phyloP scores from a whole-genome alignment of 1,140 invertebrate species.

The Calycopis cecrops region DNA sequence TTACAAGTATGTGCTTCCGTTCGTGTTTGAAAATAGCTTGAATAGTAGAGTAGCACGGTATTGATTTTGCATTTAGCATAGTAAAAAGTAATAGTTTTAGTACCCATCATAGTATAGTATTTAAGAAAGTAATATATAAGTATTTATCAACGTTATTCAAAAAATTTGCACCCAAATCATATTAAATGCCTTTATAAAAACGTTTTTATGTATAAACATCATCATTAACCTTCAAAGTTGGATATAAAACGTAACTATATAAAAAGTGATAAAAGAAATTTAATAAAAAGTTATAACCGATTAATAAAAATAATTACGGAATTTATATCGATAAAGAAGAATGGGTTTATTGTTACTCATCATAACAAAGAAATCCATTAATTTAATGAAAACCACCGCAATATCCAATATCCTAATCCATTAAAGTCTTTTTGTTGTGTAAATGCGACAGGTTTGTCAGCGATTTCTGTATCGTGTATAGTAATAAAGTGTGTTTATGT shows the following conservation, averaged over 20 bases:
- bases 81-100: not conserved
- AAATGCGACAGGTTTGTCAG: not conserved
- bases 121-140: too few relatives aligned
- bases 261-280: not conserved
- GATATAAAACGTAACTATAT: too few relatives aligned
- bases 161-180: not conserved
- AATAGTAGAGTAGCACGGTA: not conserved
- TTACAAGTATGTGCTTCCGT: too few relatives aligned
- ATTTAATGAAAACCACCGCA: slow-evolving; percentile 4
- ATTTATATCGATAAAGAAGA: not conserved
- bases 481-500: too few relatives aligned
- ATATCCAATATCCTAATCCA: not conserved
- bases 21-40: not conserved
- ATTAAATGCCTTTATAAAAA: not conserved
- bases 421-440: not conserved
- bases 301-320: not conserved
- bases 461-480: too few relatives aligned
- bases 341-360: not conserved
- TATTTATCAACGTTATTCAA: too few relatives aligned
- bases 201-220: not conserved
- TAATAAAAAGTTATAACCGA: not conserved
- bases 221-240: not conserved
- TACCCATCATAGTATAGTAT: too few relatives aligned
- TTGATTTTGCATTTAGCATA: not conserved
- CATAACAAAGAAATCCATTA: slow-evolving; percentile 2